A percentile compares a stretch with the other conserved stretches of the same genome.
These are phyloP conservation scores for Hypomecis punctinalis DNA, from an alignment of 2,888 invertebrate genomes.

Conservation along the genomic window DNA sequence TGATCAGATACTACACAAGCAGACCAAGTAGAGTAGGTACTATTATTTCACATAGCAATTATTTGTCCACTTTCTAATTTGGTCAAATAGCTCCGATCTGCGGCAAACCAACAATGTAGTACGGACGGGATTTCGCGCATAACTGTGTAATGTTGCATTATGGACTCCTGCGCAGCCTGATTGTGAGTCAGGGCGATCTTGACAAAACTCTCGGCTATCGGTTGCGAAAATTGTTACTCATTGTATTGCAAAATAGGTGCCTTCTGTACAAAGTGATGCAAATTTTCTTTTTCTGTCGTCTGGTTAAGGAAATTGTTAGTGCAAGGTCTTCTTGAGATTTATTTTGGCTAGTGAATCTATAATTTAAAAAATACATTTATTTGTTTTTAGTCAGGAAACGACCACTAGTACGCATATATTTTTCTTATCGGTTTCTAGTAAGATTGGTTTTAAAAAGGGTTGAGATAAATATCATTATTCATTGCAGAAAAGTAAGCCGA, in stretches of 20 bases:
- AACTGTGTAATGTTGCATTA: constrained; percentile 21
- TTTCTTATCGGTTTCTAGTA: too few species aligned
- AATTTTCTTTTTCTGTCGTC: constrained; percentile 25
- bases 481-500: too few species aligned
- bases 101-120: constrained; percentile 3
- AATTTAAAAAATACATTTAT: too few species aligned
- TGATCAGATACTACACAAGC: too few species aligned
- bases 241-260: constrained; percentile 22
- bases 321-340: constrained; percentile 6
- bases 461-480: too few species aligned
- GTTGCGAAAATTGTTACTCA: constrained; percentile 45
- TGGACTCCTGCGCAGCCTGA: constrained; percentile 35
- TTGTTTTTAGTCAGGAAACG: too few species aligned
- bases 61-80: background rate
- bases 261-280: constrained; percentile 39
- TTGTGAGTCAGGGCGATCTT: constrained; percentile 42
- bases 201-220: constrained; percentile 35
- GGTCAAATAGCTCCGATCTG: constrained; percentile 5
- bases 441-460: too few species aligned
- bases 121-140: constrained; percentile 24
- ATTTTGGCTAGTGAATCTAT: too few species aligned
- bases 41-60: background rate
- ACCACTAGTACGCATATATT: too few species aligned
- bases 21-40: background rate
- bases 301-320: constrained; percentile 7